Evolutionary conservation across 2,888 invertebrate species (phyloP), one percentile per base, ranked within the genome.

Genomic region (Tetranychus truncatus): DNA sequence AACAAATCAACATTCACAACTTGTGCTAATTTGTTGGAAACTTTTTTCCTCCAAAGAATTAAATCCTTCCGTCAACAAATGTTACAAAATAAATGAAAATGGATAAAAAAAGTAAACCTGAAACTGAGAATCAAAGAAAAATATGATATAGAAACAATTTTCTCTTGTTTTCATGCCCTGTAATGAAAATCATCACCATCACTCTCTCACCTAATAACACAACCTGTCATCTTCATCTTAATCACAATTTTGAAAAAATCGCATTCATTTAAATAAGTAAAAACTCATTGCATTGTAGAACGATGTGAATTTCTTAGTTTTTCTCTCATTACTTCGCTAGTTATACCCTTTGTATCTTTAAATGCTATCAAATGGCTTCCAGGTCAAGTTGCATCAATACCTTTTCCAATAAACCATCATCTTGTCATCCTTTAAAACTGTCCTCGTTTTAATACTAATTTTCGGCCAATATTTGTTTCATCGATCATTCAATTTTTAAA

Each of bases 1-100:
- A 90, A 91, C 82, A 94, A 94, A 83, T 93, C 95, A 21, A 91
- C 92, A 18, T n/a, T 72, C 45, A 20, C n/a, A 18, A n/a, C 45
- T 18, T 72, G 72, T 21, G 72, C 72, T 18, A 71, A 71, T 71
- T 18, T 24, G n/a, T 15, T 71, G 6, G 71, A 71, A 71, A 71
- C 15, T 71, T 34, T 24, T 71, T 71, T 71, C 34, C 24, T 71
- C 20, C 21, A 20, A 15, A 24, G 18, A 24, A 71, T 71, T 18
- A 71, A 34, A 20, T 21, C 21, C 18, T 71, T 71, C 34, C 21
- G 71, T 18, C 71, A 71, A 24, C 71, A 71, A 24, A 71, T 71
- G 71, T 21, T 71, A 21, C 34, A 34, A 34, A 34, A 34, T 34
- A 34, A 34, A 34, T 34, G 34, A 34, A 34, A 34, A 1, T 34